Base-by-base conservation (phyloP, 2,888 invertebrate genomes). In the Drosophila prolongata region DNA sequence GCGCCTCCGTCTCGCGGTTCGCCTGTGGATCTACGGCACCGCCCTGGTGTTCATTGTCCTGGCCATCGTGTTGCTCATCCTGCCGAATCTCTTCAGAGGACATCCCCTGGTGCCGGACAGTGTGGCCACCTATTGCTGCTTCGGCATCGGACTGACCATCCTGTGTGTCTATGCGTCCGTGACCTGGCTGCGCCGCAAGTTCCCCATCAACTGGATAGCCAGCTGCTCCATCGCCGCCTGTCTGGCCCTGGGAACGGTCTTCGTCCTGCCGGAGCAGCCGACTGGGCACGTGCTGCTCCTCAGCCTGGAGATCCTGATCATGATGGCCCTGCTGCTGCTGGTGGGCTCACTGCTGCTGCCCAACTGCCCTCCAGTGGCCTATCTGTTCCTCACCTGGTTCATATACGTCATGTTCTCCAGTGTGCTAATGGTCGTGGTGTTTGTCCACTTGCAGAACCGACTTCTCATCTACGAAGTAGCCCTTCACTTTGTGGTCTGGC, bases 191-290 rank as follows among this genome's bases (percentile, higher is more conserved):
- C 80, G 71, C 16, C 74, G 49, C 19, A 59, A 19, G 27, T 76
- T 44, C 16, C 84, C 84, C 3, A 2, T 19, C 9, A 76, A 86
- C 27, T 88, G 88, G 85, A 14, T 77, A 6, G 4, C 52, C 3
- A 62, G 77, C 57, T 27, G 43, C 11, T 1, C 3, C 13, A 50
- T 79, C 10, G 84, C 71, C 2, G 10, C 65, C 5, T 19, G 68
- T 1, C 40, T 85, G 8, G 30, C 43, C 0, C 0, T 78, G 30
- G 88, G 78, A 27, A 42, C 55, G 6, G 76, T 65, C 27, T 73
- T 59, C 1, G 13, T 74, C 2, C 6, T 76, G 11, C 2, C 10
- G 4, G 24, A 44, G 6, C 66, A 69, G 37, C 27, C 30, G 1
- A 1, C 5, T 3, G 34, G 1, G 2, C 16, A 49, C 0, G 14